These are phyloP conservation scores for Cataglyphis cursor DNA, from an alignment of 2,888 invertebrate species.

Conservation along the genomic window DNA sequence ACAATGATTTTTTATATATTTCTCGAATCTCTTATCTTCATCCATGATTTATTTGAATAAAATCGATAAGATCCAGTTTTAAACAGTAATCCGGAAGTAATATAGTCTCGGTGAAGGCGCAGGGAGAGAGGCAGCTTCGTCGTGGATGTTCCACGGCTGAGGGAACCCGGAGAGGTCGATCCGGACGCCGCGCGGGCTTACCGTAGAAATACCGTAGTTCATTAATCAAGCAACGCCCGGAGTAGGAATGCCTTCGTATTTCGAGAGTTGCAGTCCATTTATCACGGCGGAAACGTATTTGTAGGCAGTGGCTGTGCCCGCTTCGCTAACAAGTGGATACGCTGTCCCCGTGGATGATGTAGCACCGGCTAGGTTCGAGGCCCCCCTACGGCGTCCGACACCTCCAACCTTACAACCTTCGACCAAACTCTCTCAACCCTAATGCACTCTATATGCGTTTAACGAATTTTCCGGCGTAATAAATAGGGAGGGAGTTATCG, in stretches of 20 bases:
- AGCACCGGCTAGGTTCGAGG: constrained; percentile 83
- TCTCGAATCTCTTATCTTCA: not conserved
- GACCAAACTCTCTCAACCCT: constrained; percentile 70
- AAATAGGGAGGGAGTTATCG: not conserved
- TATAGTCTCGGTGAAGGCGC: constrained; percentile 19
- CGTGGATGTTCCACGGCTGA: constrained; percentile 49
- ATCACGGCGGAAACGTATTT: constrained; percentile 85
- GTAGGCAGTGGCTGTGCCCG: constrained; percentile 84
- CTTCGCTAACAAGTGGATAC: constrained; percentile 86
- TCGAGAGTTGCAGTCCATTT: constrained; percentile 86
- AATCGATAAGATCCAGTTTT: constrained; percentile 12
- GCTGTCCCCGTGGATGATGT: constrained; percentile 86
- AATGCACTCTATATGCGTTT: constrained; percentile 58
- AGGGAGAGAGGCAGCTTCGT: constrained; percentile 7
- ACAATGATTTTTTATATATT: not conserved
- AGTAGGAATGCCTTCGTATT: constrained; percentile 85
- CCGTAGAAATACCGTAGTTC: constrained; percentile 83
- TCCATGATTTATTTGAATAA: not conserved
- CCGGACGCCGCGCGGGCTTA: constrained; percentile 68
- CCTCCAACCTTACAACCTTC: constrained; percentile 85
- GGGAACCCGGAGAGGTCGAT: constrained; percentile 68
- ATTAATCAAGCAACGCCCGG: constrained; percentile 85
- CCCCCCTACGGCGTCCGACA: constrained; percentile 85
- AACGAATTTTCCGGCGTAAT: constrained; percentile 67
- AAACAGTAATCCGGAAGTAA: constrained; percentile 37